Evolutionary conservation across 2,797 vertebrate species (phyloP), one percentile per base, ranked within the genome.

Genomic region (Alcedo quadribrachys): DNA sequence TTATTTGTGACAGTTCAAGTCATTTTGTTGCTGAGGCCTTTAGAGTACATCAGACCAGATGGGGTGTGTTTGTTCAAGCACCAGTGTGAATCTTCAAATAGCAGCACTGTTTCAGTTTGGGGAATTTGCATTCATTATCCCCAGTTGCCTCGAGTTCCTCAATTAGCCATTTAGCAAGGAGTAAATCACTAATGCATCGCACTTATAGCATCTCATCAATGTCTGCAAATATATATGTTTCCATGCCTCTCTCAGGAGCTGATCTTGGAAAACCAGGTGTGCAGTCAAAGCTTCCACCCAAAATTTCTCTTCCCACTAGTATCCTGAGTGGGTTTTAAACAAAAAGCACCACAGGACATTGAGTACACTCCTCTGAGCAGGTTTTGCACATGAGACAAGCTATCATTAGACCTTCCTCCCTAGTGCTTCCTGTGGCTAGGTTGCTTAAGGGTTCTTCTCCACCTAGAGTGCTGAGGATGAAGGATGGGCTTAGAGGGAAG

Each of bases 111-210:
- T 85, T 86, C 55, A 45, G 32, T 89, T 78, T 48, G 69, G n/a
- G 35, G n/a, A 93, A 87, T 88, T 89, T 73, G 53, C 77, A 79
- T 91, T 94, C 55, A 58, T 94, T 93, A 87, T 85, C 27, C 53
- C 55, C 40, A 75, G 2, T 66, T 87, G 51, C 76, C 54, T 81
- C 3, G 5, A 84, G 70, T 87, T 85, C 76, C 55, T 92, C 82
- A 85, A n/a, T 83, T 87, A 63, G 20, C 42, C 48, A 18, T 75
- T 89, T 67, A 79, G 35, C 0, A 4, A 91, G 73, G 32, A 83
- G 80, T 83, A 79, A 89, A 79, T 91, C n/a, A 13, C 43, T 50
- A 60, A 60, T 2, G 2, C 55, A 37, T 73, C 2, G 1, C 53
- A 37, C n/a, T 65, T 75, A 37, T 3, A 74, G 54, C n/a, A 32